Percentiles rank a stretch among this genome's conserved stretches.
Evolutionary conservation across 2,888 invertebrate genomes (phyloP).

Genomic region (Saturnia pavonia): DNA sequence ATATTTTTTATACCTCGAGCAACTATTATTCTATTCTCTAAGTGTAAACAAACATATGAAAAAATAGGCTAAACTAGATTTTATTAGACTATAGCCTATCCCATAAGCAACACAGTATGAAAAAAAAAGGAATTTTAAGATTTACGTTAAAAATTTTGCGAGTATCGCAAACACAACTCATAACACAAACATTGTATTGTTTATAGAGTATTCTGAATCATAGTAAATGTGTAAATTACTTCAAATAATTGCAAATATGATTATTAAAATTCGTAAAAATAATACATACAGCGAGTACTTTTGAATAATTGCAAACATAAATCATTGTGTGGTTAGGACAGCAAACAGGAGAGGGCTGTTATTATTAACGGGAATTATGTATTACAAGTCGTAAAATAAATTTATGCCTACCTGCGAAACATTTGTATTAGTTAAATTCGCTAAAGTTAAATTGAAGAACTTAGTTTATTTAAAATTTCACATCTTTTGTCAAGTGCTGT

Average conservation of each 20-base stretch:
- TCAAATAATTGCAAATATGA: neutral
- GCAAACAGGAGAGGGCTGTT: constrained; percentile 23
- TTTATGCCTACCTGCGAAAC: constrained; percentile 33
- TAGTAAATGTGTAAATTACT: neutral
- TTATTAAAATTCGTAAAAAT: neutral
- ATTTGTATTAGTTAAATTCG: constrained; percentile 10
- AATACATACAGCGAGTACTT: neutral
- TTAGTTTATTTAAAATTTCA: neutral
- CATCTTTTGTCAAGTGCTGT: neutral
- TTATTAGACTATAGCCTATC: too few species aligned
- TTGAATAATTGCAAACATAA: constrained; percentile 16
- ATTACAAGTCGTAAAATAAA: constrained; percentile 38
- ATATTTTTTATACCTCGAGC: too few species aligned
- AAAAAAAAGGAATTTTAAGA: too few species aligned
- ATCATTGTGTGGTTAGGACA: constrained; percentile 15
- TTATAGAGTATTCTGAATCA: neutral
- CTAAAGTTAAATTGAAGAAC: neutral
- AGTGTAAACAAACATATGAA: too few species aligned
- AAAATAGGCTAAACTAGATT: too few species aligned
- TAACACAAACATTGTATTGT: too few species aligned
- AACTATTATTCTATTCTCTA: too few species aligned
- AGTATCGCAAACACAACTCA: too few species aligned
- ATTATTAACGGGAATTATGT: constrained; percentile 26
- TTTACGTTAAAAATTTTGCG: too few species aligned
- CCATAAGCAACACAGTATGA: too few species aligned